Conservation (phyloP, 2,113 vertebrate species). For the Heloderma charlesbogerti region DNA sequence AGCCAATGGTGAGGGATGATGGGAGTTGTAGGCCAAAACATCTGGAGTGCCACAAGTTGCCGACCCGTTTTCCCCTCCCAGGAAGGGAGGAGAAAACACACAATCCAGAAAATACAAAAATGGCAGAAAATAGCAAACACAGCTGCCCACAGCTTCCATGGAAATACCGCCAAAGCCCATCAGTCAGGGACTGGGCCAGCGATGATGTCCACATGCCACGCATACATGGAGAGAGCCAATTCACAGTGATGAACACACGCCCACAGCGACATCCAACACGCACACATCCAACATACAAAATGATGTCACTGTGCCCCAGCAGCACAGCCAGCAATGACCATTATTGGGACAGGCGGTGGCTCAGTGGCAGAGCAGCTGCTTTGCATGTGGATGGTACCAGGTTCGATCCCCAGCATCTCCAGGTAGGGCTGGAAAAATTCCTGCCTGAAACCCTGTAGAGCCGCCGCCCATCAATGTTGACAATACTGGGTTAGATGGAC, state of each 20-base stretch:
- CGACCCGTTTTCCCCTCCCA: neutral
- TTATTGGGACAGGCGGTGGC: too few relatives aligned
- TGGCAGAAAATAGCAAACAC: neutral
- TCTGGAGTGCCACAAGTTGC: too few relatives aligned
- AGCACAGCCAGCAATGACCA: neutral
- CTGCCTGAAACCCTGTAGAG: too few relatives aligned
- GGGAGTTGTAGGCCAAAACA: neutral
- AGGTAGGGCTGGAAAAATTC: too few relatives aligned
- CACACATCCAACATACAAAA: neutral
- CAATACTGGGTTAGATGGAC: too few relatives aligned
- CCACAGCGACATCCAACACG: neutral
- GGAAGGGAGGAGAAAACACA: neutral
- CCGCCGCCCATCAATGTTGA: too few relatives aligned
- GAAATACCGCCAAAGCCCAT: neutral
- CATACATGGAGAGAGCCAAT: neutral
- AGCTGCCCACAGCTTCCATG: neutral
- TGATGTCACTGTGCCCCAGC: neutral
- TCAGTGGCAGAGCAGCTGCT: too few relatives aligned
- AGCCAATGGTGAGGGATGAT: neutral
- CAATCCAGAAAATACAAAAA: neutral
- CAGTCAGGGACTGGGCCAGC: neutral
- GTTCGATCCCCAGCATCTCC: too few relatives aligned
- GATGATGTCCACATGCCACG: neutral
- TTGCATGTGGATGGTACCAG: too few relatives aligned
- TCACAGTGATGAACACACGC: neutral